These are phyloP conservation scores for Pachyuromys duprasi DNA, from an alignment of 2,797 vertebrate species.

Conservation along the genomic window DNA sequence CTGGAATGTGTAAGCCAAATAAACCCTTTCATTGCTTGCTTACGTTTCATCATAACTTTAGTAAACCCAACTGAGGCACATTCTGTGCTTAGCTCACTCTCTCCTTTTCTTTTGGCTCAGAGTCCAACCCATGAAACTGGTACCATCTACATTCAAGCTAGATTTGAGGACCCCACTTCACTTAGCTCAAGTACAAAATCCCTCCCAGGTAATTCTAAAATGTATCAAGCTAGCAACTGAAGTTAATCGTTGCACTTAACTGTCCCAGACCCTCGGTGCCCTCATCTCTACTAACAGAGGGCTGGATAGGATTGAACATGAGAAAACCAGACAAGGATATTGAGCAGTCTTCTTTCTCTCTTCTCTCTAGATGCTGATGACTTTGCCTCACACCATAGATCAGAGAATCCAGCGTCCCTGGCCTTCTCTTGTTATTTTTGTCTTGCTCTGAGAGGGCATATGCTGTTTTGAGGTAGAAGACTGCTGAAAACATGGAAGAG, in stretches of 20 bases:
- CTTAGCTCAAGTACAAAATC: neutral
- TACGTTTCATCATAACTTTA: too few relatives aligned
- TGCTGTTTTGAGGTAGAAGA: neutral
- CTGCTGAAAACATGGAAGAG: fast-evolving
- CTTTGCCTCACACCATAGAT: neutral
- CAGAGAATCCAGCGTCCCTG: neutral
- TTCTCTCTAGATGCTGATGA: neutral
- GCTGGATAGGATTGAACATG: neutral
- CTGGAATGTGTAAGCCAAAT: too few relatives aligned
- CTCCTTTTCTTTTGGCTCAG: neutral
- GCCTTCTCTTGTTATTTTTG: neutral
- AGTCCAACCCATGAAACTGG: neutral
- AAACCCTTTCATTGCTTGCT: neutral
- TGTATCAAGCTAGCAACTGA: neutral
- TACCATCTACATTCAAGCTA: neutral
- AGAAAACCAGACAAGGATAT: too few relatives aligned
- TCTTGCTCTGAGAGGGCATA: neutral
- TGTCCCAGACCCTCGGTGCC: neutral
- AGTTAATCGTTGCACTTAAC: neutral
- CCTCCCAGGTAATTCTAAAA: neutral
- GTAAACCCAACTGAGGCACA: too few relatives aligned
- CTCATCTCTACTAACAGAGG: neutral
- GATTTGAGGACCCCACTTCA: neutral
- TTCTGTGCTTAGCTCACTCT: neutral
- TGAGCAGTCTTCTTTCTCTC: neutral